Percentiles rank a stretch among this genome's conserved stretches.
phyloP scores from a whole-genome alignment of 1,140 invertebrate genomes.

The Euwallacea fornicatus region DNA sequence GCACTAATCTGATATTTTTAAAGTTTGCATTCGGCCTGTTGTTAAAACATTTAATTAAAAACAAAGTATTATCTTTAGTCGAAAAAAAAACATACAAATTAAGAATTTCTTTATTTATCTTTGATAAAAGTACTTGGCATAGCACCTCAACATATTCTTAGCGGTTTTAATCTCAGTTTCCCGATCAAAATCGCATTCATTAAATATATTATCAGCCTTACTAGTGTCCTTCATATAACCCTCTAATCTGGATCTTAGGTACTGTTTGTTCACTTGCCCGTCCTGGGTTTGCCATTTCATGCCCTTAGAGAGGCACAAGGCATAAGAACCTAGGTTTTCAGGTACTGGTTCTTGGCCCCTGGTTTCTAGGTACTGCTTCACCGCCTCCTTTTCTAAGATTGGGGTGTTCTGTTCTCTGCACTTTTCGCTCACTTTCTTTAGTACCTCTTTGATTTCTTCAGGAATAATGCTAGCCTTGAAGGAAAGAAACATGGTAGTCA shows the following conservation, averaged over 20 bases:
- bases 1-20: too few relatives aligned
- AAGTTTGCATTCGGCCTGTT: too few relatives aligned
- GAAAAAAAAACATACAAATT: too few relatives aligned
- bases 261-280: constrained; percentile 19
- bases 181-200: constrained; percentile 7
- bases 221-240: not conserved
- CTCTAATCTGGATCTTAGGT: not conserved
- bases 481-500: too few relatives aligned
- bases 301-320: constrained; percentile 7
- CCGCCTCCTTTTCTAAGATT: not conserved
- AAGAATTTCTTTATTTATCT: too few relatives aligned
- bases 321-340: constrained; percentile 6
- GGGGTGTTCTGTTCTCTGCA: constrained; percentile 16
- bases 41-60: too few relatives aligned
- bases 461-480: too few relatives aligned
- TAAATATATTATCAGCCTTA: constrained; percentile 10
- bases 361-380: constrained; percentile 4
- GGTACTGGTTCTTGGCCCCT: not conserved
- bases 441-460: constrained; percentile 8
- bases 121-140: too few relatives aligned
- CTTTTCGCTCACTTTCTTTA: constrained; percentile 13
- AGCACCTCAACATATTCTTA: too few relatives aligned
- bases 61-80: too few relatives aligned
- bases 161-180: too few relatives aligned
- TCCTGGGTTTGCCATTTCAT: constrained; percentile 12